These are phyloP conservation scores for Sesia bembeciformis DNA, from an alignment of 2,888 invertebrate genomes.

Conservation along the genomic window DNA sequence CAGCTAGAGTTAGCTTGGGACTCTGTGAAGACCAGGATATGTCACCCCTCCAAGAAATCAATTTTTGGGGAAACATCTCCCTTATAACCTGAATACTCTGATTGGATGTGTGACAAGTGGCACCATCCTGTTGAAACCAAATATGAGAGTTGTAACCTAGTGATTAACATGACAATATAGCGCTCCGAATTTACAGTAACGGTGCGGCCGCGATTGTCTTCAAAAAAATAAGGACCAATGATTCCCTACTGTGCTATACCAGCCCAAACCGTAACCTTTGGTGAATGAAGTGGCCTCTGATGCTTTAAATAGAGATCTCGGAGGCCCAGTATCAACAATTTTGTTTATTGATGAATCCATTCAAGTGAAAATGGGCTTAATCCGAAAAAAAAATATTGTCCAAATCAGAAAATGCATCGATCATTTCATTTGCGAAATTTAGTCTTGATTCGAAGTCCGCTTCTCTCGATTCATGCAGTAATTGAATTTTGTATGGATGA, in stretches of 20 bases:
- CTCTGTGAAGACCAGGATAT: conserved; percentile 14
- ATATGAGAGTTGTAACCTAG: conserved; percentile 14
- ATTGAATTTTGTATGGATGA: conserved; percentile 10
- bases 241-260: conserved; percentile 10
- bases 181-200: conserved; percentile 8
- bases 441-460: conserved; percentile 4
- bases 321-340: conserved; percentile 14
- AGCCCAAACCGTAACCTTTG: conserved; percentile 9
- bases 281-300: conserved; percentile 6
- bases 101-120: conserved; percentile 16
- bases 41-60: conserved; percentile 17
- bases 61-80: conserved; percentile 13
- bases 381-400: conserved; percentile 15
- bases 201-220: conserved; percentile 6
- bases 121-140: conserved; percentile 18
- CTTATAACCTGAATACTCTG: conserved; percentile 15
- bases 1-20: conserved; percentile 14
- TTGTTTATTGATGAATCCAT: conserved; percentile 20
- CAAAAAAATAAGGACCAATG: conserved; percentile 12
- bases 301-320: conserved; percentile 6
- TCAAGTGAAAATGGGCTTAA: conserved; percentile 21
- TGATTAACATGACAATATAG: conserved; percentile 8
- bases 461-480: conserved; percentile 9
- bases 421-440: conserved; percentile 5
- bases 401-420: conserved; percentile 7